These are phyloP conservation scores for Takifugu flavidus DNA, from an alignment of 2,113 vertebrate species.

Conservation along the genomic window DNA sequence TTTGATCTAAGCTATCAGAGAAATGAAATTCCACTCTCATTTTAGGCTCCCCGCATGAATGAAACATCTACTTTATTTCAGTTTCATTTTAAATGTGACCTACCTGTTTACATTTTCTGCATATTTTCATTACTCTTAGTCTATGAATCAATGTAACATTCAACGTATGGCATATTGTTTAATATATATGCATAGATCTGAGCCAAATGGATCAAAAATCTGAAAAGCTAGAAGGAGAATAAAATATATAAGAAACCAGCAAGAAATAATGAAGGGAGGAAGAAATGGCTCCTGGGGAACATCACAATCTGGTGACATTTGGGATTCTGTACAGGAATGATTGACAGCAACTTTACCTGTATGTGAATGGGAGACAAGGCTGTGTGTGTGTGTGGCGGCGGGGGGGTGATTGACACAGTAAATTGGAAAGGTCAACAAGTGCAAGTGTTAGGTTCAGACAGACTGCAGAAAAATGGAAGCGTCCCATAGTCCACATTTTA, in stretches of 20 bases:
- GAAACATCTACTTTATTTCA: no score
- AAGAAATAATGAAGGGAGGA: not conserved
- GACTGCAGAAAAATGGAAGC: conserved; percentile 46
- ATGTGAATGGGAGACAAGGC: conserved; percentile 11
- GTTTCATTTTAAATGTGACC: no score
- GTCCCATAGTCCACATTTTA: conserved; percentile 28
- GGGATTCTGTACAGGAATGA: conserved; percentile 45
- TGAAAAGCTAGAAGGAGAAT: not conserved
- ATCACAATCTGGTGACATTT: conserved; percentile 56
- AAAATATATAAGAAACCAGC: conserved; percentile 12
- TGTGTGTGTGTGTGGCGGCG: not conserved
- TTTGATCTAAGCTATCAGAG: not conserved
- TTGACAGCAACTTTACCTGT: conserved; percentile 51
- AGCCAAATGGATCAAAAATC: not conserved
- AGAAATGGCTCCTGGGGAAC: conserved; percentile 16
- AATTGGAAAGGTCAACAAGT: conserved; percentile 70
- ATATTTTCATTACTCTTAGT: no score
- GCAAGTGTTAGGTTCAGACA: conserved; percentile 55
- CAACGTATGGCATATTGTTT: no score
- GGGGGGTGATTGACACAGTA: conserved; percentile 61
- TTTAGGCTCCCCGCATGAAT: not conserved
- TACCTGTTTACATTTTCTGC: no score
- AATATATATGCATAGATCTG: no score
- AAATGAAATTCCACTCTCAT: not conserved
- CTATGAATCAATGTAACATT: no score